Base-by-base conservation (phyloP, 2,113 vertebrate genomes). In the Misgurnus anguillicaudatus region DNA sequence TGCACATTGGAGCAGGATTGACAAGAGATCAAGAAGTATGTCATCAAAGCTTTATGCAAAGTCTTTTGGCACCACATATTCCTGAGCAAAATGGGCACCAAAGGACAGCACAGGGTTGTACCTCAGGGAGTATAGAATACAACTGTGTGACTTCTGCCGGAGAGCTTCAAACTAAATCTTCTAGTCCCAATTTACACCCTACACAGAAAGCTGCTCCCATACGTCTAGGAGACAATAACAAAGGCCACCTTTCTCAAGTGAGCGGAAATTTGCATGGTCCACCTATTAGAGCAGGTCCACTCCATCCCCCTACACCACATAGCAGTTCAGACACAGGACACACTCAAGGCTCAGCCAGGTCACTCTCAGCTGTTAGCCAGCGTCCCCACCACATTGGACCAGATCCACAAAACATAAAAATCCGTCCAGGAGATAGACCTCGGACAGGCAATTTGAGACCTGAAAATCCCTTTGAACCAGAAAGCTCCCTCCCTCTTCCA, bases 1-100 rank as follows among this genome's bases (percentile, higher is more conserved):
- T 95, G 41, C 94, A 95, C 42, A 71, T 95, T 0, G 95, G 94
- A 76, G 92, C 94, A 9, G 75, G 91, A 5, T 67, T 97, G 60
- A 88, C 92, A 1, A 86, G 95, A 65, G 97, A 98, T 7, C 95
- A 94, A 60, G 98, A 98, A 8, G 93, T 92, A 9, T 98, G 97
- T 86, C 97, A 98, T 81, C 97, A 98, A 86, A 96, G 93, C 75
- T 99, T 98, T 84, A 98, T 98, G 97, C 97, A 98, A 88, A 97
- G 94, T 84, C 93, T 98, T 58, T 94, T 98, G 10, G 91, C 94
- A 13, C 95, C 97, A 80, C 95, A 97, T 81, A 92, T 96, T 57
- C 91, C 94, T 65, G 97, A 99, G 80, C 97, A 98, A 86, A 93
- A 93, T 74, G 92, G 94, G 61, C 97, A 98, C 90, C 95, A 94